These are phyloP conservation scores for Hippocampus kuda DNA, from an alignment of 2,797 vertebrate species.

Conservation along the genomic window DNA sequence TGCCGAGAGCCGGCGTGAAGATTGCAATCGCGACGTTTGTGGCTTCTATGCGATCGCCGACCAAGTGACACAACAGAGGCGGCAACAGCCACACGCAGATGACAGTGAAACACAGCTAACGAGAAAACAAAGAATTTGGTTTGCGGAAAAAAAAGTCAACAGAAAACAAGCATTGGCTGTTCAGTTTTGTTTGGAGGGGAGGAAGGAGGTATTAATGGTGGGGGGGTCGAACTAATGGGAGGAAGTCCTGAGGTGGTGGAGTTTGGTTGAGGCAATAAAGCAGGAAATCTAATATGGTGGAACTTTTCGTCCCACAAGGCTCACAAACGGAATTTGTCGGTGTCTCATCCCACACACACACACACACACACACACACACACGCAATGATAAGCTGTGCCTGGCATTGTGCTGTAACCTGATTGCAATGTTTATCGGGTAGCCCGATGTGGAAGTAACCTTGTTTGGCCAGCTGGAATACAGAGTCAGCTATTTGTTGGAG, in stretches of 20 bases:
- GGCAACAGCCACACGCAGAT: not conserved
- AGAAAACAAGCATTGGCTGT: not conserved
- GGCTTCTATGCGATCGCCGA: not conserved
- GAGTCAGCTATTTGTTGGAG: constrained; percentile 58
- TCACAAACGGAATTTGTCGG: constrained; percentile 23
- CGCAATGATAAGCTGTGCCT: constrained; percentile 6
- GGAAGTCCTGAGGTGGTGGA: constrained; percentile 47
- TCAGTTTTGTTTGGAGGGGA: constrained; percentile 15
- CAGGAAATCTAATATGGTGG: constrained; percentile 60
- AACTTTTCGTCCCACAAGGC: constrained; percentile 46
- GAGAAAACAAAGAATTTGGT: not conserved
- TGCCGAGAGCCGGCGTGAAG: not conserved
- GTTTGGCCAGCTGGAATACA: constrained; percentile 51
- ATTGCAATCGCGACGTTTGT: constrained; percentile 2
- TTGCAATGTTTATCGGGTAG: constrained; percentile 55
- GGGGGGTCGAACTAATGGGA: constrained; percentile 30
- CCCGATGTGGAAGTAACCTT: constrained; percentile 47
- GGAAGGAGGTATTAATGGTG: constrained; percentile 44
- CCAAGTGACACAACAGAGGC: not conserved
- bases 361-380: not conserved
- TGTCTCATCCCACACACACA: constrained; percentile 1
- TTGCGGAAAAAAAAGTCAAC: not conserved
- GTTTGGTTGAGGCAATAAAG: constrained; percentile 58
- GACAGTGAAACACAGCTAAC: not conserved
- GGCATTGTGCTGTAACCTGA: constrained; percentile 42